Evolutionary conservation across 2,797 vertebrate genomes (phyloP).

Genomic region (Notolabrus celidotus): DNA sequence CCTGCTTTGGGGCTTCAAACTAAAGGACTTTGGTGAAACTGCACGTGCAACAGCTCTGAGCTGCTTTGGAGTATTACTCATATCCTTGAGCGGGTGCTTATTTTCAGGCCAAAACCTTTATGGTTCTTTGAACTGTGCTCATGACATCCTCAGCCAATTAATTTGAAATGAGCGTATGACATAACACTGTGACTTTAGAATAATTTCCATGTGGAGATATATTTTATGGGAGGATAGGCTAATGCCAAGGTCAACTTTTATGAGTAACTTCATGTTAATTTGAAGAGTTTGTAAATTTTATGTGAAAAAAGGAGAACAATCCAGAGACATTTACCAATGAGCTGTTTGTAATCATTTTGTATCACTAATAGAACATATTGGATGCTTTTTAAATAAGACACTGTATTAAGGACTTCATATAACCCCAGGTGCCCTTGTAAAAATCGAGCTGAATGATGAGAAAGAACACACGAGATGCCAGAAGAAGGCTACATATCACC

Average conservation of each 20-base stretch:
- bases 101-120: conserved; percentile 32
- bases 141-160: conserved; percentile 28
- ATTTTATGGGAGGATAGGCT: conserved; percentile 7
- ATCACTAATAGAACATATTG: conserved; percentile 1
- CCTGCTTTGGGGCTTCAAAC: background rate
- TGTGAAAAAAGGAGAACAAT: background rate
- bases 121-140: conserved; percentile 42
- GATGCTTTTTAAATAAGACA: background rate
- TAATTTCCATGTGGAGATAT: conserved; percentile 27
- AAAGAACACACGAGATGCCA: conserved; percentile 57
- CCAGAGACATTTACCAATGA: background rate
- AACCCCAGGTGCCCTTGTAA: conserved; percentile 19
- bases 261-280: conserved; percentile 4
- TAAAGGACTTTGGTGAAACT: conserved; percentile 20
- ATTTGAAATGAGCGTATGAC: conserved; percentile 18
- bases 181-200: conserved; percentile 18
- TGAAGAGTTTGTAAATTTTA: background rate
- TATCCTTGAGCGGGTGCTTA: conserved; percentile 14
- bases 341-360: background rate
- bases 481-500: conserved; percentile 41
- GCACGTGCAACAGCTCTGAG: conserved; percentile 28
- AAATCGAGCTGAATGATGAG: conserved; percentile 49
- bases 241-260: conserved; percentile 4
- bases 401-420: background rate
- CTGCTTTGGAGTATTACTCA: conserved; percentile 24